Conservation (phyloP, 2,113 vertebrate species). For the Limnothrissa miodon region DNA sequence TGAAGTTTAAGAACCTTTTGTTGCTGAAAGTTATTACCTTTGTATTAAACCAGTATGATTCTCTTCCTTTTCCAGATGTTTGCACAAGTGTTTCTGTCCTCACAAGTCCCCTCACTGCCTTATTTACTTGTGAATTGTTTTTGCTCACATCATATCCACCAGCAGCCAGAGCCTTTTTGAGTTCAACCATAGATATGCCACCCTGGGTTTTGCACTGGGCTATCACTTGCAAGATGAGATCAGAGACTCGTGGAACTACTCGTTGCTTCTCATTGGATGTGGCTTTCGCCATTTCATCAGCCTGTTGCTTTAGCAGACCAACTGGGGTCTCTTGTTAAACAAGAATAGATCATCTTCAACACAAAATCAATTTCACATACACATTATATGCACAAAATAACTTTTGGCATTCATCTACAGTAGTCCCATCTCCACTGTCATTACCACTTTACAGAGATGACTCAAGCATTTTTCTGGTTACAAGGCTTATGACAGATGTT, state of each 20-base stretch:
- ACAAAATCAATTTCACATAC: not conserved
- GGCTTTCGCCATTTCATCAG: not conserved
- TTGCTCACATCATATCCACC: conserved; percentile 72
- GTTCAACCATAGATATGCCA: conserved; percentile 44
- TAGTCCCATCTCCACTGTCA: no score
- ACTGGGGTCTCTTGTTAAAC: conserved; percentile 21
- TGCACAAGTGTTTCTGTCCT: conserved; percentile 25
- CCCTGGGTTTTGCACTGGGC: conserved; percentile 70
- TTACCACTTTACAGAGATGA: no score
- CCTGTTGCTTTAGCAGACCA: conserved; percentile 29
- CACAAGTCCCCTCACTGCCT: conserved; percentile 29
- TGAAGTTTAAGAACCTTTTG: no score
- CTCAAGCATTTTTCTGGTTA: no score
- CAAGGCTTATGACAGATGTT: no score
- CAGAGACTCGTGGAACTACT: conserved; percentile 64
- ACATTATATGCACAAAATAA: no score
- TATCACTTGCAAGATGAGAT: conserved; percentile 71
- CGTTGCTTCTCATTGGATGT: not conserved
- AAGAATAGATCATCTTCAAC: not conserved
- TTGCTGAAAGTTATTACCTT: not conserved
- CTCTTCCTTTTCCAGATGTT: conserved; percentile 8
- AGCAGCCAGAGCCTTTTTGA: conserved; percentile 67
- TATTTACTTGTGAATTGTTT: conserved; percentile 49
- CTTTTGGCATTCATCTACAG: no score
- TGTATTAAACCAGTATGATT: conserved; percentile 31